phyloP scores from a whole-genome alignment of 2,113 vertebrate genomes.

The Pterocles burchelli region DNA sequence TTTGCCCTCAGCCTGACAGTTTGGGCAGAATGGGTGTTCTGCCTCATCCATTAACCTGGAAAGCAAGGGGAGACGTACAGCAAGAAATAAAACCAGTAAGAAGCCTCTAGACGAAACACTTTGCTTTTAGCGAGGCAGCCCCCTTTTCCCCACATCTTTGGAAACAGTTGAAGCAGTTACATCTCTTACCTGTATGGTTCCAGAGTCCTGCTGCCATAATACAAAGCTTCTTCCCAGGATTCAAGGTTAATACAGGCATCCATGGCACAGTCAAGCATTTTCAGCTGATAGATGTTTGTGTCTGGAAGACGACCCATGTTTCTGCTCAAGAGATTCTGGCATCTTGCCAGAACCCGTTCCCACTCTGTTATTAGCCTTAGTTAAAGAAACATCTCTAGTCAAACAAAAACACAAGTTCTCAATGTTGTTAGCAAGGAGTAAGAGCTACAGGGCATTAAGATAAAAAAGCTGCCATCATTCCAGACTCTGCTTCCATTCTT shows the following conservation, averaged over 20 bases:
- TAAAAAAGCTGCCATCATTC: neutral
- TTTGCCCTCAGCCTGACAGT: neutral
- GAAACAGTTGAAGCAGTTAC: neutral
- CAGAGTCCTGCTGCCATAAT: constrained; percentile 83
- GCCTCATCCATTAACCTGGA: neutral
- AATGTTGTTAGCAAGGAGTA: neutral
- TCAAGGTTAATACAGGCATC: constrained; percentile 87
- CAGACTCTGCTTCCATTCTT: neutral
- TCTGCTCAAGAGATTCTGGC: constrained; percentile 74
- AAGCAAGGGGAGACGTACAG: neutral
- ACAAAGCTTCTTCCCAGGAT: constrained; percentile 82
- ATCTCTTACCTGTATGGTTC: constrained; percentile 83
- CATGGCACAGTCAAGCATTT: constrained; percentile 85
- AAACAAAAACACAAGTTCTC: constrained; percentile 6
- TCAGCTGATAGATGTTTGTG: constrained; percentile 88
- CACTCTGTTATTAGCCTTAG: constrained; percentile 80
- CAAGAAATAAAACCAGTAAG: neutral
- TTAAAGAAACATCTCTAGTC: constrained; percentile 71
- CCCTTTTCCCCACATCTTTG: neutral
- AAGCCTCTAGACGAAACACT: neutral
- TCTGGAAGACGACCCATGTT: constrained; percentile 76
- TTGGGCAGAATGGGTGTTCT: neutral
- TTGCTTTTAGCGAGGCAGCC: neutral
- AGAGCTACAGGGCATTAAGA: neutral
- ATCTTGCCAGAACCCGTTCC: constrained; percentile 73